These are phyloP conservation scores for Spinibarbus caldwelli DNA, from an alignment of 2,797 vertebrate genomes.

Conservation along the genomic window DNA sequence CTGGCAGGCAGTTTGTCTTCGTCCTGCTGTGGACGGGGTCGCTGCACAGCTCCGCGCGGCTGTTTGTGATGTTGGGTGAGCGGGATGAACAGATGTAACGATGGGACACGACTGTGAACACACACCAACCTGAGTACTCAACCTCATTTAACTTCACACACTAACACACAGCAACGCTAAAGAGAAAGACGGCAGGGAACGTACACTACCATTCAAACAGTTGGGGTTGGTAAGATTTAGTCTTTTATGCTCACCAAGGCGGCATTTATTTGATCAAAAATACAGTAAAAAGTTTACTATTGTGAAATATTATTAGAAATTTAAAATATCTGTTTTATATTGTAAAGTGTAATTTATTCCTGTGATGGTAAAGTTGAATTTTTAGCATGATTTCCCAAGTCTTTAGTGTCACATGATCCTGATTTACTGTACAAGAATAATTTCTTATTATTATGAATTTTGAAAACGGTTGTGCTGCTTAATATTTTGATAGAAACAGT, in stretches of 20 bases:
- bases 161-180: conserved; percentile 64
- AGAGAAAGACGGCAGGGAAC: conserved; percentile 18
- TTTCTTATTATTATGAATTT: background rate
- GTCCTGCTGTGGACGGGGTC: conserved; percentile 58
- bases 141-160: conserved; percentile 69
- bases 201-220: background rate
- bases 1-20: conserved; percentile 84
- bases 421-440: background rate
- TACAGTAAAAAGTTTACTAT: background rate
- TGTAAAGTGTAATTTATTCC: background rate
- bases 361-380: background rate
- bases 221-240: background rate
- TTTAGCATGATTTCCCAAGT: background rate
- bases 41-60: conserved; percentile 55
- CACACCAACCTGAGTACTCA: conserved; percentile 63
- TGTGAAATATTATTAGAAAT: background rate
- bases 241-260: background rate
- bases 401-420: background rate
- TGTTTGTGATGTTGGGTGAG: conserved; percentile 71
- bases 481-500: background rate
- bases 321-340: background rate
- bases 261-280: background rate
- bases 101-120: conserved; percentile 68
- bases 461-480: background rate
- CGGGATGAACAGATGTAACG: conserved; percentile 68